These are phyloP conservation scores for Sclerurus mexicanus DNA, from an alignment of 2,113 vertebrate genomes.

Conservation along the genomic window DNA sequence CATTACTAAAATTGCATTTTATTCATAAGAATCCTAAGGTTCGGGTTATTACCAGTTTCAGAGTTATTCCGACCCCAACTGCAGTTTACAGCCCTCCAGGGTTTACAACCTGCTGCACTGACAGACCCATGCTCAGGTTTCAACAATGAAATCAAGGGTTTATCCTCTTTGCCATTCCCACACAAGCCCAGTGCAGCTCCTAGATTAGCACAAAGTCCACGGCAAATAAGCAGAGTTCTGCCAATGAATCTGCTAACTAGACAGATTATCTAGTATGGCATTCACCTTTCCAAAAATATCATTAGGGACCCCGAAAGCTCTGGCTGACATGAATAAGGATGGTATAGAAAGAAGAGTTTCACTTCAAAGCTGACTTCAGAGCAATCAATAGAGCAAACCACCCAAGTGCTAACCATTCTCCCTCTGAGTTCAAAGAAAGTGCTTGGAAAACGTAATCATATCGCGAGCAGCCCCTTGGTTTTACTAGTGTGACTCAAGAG, in stretches of 20 bases:
- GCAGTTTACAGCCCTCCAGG: slow-evolving; percentile 8
- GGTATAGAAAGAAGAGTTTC: background rate
- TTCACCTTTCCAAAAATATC: background rate
- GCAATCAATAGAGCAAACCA: background rate
- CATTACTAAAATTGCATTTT: slow-evolving; percentile 78
- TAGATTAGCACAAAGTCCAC: background rate
- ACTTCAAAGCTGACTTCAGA: background rate
- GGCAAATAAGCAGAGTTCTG: background rate
- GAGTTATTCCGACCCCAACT: slow-evolving; percentile 54
- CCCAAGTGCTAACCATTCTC: background rate
- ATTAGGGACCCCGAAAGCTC: background rate
- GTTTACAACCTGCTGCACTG: slow-evolving; percentile 54
- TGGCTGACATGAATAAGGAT: background rate
- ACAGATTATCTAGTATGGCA: background rate
- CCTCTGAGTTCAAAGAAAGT: background rate
- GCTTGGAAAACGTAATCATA: background rate
- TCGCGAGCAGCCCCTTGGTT: background rate
- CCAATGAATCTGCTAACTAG: background rate
- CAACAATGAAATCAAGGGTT: background rate
- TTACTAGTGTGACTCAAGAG: background rate
- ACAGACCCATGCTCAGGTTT: slow-evolving; percentile 16
- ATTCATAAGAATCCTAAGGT: slow-evolving; percentile 71
- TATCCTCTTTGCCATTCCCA: background rate
- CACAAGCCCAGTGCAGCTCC: background rate
- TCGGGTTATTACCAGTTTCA: slow-evolving; percentile 63